Evolutionary conservation across 2,113 vertebrate genomes (phyloP).

Genomic region (Atractosteus spatula): DNA sequence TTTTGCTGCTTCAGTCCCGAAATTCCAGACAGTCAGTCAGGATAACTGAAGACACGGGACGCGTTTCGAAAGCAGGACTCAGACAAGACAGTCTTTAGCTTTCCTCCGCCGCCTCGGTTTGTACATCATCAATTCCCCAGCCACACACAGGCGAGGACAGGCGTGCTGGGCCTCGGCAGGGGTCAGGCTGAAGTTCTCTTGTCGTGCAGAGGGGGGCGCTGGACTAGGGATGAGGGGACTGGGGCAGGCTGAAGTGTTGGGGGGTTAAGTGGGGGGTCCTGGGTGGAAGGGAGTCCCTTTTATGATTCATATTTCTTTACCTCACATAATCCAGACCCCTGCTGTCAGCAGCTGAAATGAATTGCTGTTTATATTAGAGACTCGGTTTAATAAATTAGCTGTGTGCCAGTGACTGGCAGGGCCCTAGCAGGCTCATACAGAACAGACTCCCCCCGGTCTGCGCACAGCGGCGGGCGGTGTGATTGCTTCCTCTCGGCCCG

Average conservation of each 20-base stretch:
- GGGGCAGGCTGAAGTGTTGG: neutral
- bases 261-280: neutral
- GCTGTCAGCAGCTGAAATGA: constrained; percentile 91
- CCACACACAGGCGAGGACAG: no score
- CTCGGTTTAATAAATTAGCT: constrained; percentile 99
- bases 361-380: constrained; percentile 99
- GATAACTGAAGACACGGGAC: no score
- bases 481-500: constrained; percentile 88
- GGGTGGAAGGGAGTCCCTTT: neutral
- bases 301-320: constrained; percentile 54
- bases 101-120: no score
- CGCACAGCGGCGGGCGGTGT: constrained; percentile 61
- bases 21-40: no score
- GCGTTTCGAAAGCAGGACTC: no score
- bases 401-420: constrained; percentile 86
- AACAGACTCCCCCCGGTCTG: constrained; percentile 80
- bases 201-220: no score
- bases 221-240: no score
- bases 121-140: no score
- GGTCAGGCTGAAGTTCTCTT: neutral
- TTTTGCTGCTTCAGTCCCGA: no score
- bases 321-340: constrained; percentile 96
- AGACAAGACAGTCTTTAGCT: no score
- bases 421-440: constrained; percentile 77
- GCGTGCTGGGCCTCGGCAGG: neutral